These are phyloP conservation scores for Goniozus legneri DNA, from an alignment of 1,140 invertebrate species.

Conservation along the genomic window DNA sequence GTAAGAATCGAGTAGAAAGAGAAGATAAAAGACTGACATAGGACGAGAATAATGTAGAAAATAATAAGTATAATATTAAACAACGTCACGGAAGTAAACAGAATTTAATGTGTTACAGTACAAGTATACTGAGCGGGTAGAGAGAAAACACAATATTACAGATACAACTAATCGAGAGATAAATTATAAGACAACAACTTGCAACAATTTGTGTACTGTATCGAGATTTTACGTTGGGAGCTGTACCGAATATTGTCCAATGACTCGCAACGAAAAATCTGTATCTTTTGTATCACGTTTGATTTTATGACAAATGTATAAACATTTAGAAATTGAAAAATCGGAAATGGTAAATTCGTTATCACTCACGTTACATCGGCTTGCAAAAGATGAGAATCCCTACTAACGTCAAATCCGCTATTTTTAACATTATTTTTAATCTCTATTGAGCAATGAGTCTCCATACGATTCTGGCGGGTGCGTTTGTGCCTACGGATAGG, in stretches of 20 bases:
- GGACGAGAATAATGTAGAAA: conserved; percentile 11
- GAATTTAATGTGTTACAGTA: conserved; percentile 28
- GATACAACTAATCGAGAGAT: conserved; percentile 38
- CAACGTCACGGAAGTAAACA: conserved; percentile 24
- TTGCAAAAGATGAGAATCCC: no score
- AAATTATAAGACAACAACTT: conserved; percentile 39
- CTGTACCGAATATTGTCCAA: no score
- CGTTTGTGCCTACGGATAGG: conserved; percentile 21
- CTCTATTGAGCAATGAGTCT: conserved; percentile 32
- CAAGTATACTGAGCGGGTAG: conserved; percentile 51
- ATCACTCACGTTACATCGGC: no score
- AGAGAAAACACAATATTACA: conserved; percentile 49
- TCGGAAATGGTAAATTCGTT: no score
- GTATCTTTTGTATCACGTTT: no score
- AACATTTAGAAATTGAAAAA: no score
- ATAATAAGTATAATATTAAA: conserved; percentile 7
- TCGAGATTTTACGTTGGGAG: no score
- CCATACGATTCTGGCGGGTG: conserved; percentile 42
- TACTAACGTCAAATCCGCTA: no score
- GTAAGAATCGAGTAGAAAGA: conserved; percentile 12
- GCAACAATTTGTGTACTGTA: conserved; percentile 27
- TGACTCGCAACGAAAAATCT: no score
- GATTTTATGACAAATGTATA: no score
- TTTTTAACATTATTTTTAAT: conserved; percentile 52
- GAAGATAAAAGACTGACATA: conserved; percentile 15